Percentiles rank a stretch among this genome's conserved stretches.
Conservation (phyloP, 1,140 invertebrate genomes). For the Eumeta japonica region DNA sequence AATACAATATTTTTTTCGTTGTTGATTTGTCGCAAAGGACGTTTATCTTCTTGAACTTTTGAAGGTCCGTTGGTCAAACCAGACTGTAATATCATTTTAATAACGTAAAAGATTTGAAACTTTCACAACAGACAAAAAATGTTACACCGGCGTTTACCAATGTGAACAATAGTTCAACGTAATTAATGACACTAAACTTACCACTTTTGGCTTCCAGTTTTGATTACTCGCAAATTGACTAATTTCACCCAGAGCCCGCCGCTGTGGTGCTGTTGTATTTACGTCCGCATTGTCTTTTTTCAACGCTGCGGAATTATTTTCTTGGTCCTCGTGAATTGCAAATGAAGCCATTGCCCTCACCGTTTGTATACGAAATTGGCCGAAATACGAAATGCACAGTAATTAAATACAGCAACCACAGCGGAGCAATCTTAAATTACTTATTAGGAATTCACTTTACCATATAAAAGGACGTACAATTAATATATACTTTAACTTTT, state of each 20-base stretch:
- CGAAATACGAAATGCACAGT: too few species aligned
- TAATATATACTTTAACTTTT: too few species aligned
- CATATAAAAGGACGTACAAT: constrained; percentile 25
- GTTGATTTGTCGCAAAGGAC: constrained; percentile 42
- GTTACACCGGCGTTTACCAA: not conserved
- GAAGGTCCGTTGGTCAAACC: constrained; percentile 43
- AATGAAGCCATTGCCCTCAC: constrained; percentile 61
- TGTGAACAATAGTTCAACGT: not conserved
- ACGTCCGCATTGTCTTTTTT: constrained; percentile 46
- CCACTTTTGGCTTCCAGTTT: constrained; percentile 41
- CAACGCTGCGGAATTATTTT: constrained; percentile 54
- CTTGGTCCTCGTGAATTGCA: constrained; percentile 67
- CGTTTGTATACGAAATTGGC: constrained; percentile 33
- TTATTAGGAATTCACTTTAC: constrained; percentile 35
- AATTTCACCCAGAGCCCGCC: constrained; percentile 56
- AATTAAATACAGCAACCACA: not conserved
- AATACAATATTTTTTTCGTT: constrained; percentile 53
- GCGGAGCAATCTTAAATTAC: constrained; percentile 1
- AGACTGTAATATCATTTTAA: constrained; percentile 25
- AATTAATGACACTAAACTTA: constrained; percentile 23
- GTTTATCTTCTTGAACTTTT: constrained; percentile 50
- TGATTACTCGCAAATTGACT: constrained; percentile 47
- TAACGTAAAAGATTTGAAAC: constrained; percentile 8
- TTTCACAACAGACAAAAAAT: not conserved
- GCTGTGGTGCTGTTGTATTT: constrained; percentile 53